A percentile compares a stretch with the other conserved stretches of the same genome.
These are phyloP conservation scores for Ceyx cyanopectus DNA, from an alignment of 2,113 vertebrate species.

Conservation along the genomic window DNA sequence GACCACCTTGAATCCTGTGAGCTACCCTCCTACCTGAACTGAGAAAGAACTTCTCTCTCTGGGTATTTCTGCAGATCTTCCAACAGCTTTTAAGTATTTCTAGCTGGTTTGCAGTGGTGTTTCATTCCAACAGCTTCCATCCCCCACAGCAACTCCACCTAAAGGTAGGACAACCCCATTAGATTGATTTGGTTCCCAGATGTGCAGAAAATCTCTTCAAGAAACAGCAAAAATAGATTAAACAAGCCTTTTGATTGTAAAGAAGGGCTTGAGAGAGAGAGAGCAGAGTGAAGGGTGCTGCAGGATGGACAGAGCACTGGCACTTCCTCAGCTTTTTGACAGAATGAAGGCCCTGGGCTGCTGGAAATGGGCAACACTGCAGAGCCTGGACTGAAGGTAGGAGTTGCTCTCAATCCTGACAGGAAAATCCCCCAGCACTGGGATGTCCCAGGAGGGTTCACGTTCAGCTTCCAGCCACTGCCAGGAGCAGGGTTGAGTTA, in stretches of 20 bases:
- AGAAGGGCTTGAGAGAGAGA: background rate
- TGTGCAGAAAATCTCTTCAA: fast-evolving
- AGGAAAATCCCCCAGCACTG: too few species aligned
- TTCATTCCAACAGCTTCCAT: background rate
- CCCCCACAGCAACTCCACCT: background rate
- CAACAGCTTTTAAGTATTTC: background rate
- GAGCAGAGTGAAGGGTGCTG: too few species aligned
- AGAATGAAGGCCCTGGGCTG: background rate
- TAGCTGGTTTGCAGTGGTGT: background rate
- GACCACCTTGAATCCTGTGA: background rate
- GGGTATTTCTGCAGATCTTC: too few species aligned
- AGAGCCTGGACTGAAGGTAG: fast-evolving
- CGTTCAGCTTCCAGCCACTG: background rate
- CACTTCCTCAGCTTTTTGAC: background rate
- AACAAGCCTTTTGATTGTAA: too few species aligned
- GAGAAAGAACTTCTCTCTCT: background rate
- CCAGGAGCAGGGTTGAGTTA: background rate
- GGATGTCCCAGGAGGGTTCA: background rate
- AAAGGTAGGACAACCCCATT: background rate
- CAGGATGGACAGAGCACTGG: background rate
- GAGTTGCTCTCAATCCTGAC: background rate
- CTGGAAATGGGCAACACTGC: fast-evolving
- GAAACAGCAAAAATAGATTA: background rate
- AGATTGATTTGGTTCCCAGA: too few species aligned
- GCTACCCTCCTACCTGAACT: background rate